phyloP scores from a whole-genome alignment of 2,113 vertebrate species.

The Mormyrus lacerda region DNA sequence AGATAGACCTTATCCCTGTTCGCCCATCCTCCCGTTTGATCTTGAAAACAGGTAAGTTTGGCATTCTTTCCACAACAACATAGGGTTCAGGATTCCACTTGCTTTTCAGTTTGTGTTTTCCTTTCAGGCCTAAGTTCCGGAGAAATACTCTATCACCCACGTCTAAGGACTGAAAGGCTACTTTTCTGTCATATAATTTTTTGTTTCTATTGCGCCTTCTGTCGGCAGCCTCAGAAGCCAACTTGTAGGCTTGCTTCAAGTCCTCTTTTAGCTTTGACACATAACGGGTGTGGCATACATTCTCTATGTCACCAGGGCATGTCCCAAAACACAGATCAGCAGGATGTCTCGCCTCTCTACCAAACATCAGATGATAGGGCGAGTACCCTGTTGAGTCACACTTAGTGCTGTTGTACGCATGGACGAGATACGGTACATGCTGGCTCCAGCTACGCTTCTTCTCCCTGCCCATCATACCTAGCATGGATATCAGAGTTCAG shows the following conservation, averaged over 20 bases:
- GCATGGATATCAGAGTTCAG: too few relatives aligned
- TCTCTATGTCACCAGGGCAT: too few relatives aligned
- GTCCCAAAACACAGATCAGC: too few relatives aligned
- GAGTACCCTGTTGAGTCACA: too few relatives aligned
- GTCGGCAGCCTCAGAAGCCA: slow-evolving; percentile 1
- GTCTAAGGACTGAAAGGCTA: slow-evolving; percentile 9
- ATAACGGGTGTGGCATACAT: neutral
- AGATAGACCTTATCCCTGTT: neutral
- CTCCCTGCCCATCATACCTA: too few relatives aligned
- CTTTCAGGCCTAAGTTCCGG: slow-evolving; percentile 14
- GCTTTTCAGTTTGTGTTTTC: slow-evolving; percentile 21
- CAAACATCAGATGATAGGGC: too few relatives aligned
- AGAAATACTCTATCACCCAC: slow-evolving; percentile 9
- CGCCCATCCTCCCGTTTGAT: slow-evolving; percentile 9
- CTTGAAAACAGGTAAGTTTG: slow-evolving; percentile 18
- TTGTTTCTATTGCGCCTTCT: slow-evolving; percentile 22
- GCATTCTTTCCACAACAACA: slow-evolving; percentile 19
- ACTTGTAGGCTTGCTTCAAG: slow-evolving; percentile 10
- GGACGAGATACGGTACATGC: too few relatives aligned
- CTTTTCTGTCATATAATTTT: neutral
- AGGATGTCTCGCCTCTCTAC: too few relatives aligned
- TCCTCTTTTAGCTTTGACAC: slow-evolving; percentile 13
- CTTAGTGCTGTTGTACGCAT: too few relatives aligned
- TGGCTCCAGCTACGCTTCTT: too few relatives aligned
- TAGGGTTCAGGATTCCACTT: slow-evolving; percentile 13